Conservation (phyloP, 2,888 invertebrate species). For the Bugulina stolonifera region DNA sequence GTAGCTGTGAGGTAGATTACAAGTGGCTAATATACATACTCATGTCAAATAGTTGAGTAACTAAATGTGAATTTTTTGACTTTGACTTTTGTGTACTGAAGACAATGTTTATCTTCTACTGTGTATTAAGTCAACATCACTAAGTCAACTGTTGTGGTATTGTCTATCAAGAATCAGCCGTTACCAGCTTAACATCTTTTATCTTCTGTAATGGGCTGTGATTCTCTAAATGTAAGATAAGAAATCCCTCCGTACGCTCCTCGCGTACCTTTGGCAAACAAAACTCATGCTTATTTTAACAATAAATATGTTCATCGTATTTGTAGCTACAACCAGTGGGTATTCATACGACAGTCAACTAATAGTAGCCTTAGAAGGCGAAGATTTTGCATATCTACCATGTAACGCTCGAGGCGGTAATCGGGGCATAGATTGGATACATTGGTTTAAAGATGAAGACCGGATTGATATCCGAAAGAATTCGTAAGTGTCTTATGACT, state of each 20-base stretch:
- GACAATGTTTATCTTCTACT: neutral
- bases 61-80: no score
- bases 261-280: neutral
- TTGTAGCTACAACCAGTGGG: neutral
- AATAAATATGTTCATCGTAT: no score
- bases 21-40: no score
- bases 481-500: conserved; percentile 10
- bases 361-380: neutral
- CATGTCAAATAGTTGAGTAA: no score
- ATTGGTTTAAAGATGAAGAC: conserved; percentile 6
- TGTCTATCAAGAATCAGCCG: neutral
- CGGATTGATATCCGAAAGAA: neutral
- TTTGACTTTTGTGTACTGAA: no score
- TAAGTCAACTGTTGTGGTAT: neutral
- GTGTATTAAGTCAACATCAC: neutral
- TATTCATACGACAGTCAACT: neutral
- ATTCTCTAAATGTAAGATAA: neutral
- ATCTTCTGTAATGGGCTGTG: neutral
- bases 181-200: neutral
- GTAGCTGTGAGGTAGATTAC: no score
- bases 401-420: neutral
- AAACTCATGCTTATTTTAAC: neutral
- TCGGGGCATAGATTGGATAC: neutral
- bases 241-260: neutral
- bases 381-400: conserved; percentile 5